These are phyloP conservation scores for Sialis lutaria DNA, from an alignment of 2,888 invertebrate species.

Conservation along the genomic window DNA sequence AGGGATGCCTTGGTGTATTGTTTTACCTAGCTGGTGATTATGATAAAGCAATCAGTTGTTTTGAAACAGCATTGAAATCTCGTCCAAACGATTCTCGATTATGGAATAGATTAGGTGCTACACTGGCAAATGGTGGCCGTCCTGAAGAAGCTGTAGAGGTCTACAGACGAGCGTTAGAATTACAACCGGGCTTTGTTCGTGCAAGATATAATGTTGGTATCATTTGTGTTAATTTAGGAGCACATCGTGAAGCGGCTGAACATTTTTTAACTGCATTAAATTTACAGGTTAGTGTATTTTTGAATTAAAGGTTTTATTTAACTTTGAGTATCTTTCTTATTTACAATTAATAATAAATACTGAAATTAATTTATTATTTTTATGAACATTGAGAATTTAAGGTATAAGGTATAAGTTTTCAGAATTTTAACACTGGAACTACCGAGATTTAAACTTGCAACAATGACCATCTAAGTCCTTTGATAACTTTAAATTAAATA, in stretches of 20 bases:
- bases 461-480: no score
- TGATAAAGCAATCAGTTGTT: conserved; percentile 94
- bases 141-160: conserved; percentile 95
- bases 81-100: conserved; percentile 76
- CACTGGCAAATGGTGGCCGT: conserved; percentile 85
- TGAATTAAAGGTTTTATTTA: no score
- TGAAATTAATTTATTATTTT: no score
- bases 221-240: conserved; percentile 89
- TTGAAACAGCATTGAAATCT: conserved; percentile 73
- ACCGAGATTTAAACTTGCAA: no score
- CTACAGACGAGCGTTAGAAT: conserved; percentile 75
- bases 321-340: no score
- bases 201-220: conserved; percentile 97
- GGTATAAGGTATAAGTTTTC: no score
- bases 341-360: no score
- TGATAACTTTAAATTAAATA: no score
- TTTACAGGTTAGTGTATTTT: conserved; percentile 25
- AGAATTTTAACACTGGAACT: no score
- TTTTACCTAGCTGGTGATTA: conserved; percentile 90
- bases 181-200: conserved; percentile 90
- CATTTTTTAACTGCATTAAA: conserved; percentile 87
- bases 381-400: no score
- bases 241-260: conserved; percentile 84
- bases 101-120: conserved; percentile 96
- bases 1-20: conserved; percentile 85